A percentile compares a stretch with the other conserved stretches of the same genome.
These are phyloP conservation scores for Machimus atricapillus DNA, from an alignment of 2,888 invertebrate genomes.

Conservation along the genomic window DNA sequence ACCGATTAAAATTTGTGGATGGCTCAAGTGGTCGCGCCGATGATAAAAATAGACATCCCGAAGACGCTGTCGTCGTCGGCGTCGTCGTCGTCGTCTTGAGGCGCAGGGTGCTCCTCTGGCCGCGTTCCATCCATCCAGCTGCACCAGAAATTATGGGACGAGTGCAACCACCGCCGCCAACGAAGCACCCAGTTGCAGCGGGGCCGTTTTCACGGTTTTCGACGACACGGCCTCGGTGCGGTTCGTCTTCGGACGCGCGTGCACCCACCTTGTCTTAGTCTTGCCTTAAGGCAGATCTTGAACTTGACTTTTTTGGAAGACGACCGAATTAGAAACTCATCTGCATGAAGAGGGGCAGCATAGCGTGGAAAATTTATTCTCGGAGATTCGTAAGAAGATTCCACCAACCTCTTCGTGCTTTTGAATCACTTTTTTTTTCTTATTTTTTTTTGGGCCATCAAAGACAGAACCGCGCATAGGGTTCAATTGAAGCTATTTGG, in stretches of 20 bases:
- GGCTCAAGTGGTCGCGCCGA: conserved; percentile 17
- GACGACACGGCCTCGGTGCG: background rate
- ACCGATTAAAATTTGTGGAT: conserved; percentile 27
- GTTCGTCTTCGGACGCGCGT: background rate
- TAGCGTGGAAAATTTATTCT: conserved; percentile 17
- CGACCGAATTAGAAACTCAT: conserved; percentile 21
- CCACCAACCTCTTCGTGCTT: background rate
- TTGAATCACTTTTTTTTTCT: background rate
- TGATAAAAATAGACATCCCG: conserved; percentile 15
- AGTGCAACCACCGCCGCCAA: background rate
- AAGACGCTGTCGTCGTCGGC: background rate
- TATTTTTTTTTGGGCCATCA: background rate
- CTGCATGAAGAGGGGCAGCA: conserved; percentile 1
- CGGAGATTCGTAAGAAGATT: conserved; percentile 1
- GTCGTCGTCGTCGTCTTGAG: background rate
- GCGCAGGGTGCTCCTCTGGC: background rate
- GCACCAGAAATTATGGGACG: background rate
- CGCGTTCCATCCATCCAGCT: background rate
- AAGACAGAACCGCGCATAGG: background rate
- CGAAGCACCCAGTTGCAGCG: background rate
- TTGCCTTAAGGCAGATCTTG: conserved; percentile 16
- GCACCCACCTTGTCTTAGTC: background rate
- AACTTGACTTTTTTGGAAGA: conserved; percentile 17
- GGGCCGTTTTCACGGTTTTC: background rate
- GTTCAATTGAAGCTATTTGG: background rate